Percentiles rank a stretch among this genome's conserved stretches.
These are phyloP conservation scores for Riparia riparia DNA, from an alignment of 2,113 vertebrate species.

Conservation along the genomic window DNA sequence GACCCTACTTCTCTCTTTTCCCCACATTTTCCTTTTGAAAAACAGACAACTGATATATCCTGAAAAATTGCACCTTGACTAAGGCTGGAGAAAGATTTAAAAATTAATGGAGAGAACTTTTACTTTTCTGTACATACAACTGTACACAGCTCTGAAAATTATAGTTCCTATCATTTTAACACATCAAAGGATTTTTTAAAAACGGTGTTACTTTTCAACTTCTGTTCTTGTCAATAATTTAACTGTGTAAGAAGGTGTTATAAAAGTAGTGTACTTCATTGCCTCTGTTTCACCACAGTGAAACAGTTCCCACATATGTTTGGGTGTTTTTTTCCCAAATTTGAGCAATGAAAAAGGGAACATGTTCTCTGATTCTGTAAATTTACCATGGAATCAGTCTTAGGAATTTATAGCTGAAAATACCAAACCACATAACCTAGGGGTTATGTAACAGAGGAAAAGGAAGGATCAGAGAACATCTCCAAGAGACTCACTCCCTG, in stretches of 20 bases:
- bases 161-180: neutral
- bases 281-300: neutral
- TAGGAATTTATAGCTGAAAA: neutral
- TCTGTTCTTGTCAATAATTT: conserved; percentile 7
- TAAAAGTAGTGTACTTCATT: neutral
- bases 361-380: neutral
- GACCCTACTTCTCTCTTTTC: neutral
- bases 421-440: neutral
- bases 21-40: neutral
- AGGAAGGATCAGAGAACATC: neutral
- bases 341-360: neutral
- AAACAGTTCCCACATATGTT: neutral
- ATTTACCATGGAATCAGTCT: neutral
- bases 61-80: neutral
- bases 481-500: fast-evolving
- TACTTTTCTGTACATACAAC: neutral
- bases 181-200: neutral
- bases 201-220: neutral
- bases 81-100: neutral
- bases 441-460: neutral
- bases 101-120: neutral
- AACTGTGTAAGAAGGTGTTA: conserved; percentile 14
- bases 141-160: neutral
- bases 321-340: neutral
- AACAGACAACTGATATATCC: neutral